Evolutionary conservation across 2,888 invertebrate species (phyloP).

Genomic region (Ormyrus thymus): DNA sequence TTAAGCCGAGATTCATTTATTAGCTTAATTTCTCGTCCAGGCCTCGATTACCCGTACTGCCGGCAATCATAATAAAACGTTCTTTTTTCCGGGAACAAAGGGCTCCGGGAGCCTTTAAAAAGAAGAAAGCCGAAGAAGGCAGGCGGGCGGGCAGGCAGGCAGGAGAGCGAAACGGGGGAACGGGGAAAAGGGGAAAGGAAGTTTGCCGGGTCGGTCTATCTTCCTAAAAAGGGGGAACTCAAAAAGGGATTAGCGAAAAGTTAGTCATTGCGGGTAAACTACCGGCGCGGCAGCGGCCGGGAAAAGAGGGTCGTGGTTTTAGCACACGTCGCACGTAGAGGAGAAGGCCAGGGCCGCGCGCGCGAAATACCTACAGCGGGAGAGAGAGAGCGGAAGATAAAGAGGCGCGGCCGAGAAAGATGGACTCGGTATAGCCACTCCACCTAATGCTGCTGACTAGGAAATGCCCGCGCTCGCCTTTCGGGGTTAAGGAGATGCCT

Average conservation of each 20-base stretch:
- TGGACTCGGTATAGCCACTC: constrained; percentile 11
- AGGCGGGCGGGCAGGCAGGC: not conserved
- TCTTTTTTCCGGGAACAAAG: constrained; percentile 19
- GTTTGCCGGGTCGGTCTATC: constrained; percentile 36
- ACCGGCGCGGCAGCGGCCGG: not conserved
- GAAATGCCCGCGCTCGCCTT: constrained; percentile 54
- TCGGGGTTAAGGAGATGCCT: constrained; percentile 62
- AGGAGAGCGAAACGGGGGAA: not conserved
- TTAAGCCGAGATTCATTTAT: constrained; percentile 2
- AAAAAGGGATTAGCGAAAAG: constrained; percentile 58
- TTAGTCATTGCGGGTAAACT: constrained; percentile 52
- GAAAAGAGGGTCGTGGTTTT: constrained; percentile 50
- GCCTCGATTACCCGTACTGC: not conserved
- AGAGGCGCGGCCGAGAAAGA: constrained; percentile 10
- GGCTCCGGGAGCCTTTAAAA: constrained; percentile 6
- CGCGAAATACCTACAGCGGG: not conserved
- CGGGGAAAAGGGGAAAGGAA: not conserved
- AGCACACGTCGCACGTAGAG: constrained; percentile 60
- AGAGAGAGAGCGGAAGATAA: constrained; percentile 32
- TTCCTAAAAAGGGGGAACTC: constrained; percentile 35
- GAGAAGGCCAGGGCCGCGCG: constrained; percentile 47
- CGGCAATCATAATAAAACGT: constrained; percentile 28
- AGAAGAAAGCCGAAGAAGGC: not conserved
- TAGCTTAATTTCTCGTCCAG: constrained; percentile 17
- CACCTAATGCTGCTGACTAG: constrained; percentile 60